A percentile compares a stretch with the other conserved stretches of the same genome.
Conservation (phyloP, 2,888 invertebrate genomes). For the Pediacus dermestoides region DNA sequence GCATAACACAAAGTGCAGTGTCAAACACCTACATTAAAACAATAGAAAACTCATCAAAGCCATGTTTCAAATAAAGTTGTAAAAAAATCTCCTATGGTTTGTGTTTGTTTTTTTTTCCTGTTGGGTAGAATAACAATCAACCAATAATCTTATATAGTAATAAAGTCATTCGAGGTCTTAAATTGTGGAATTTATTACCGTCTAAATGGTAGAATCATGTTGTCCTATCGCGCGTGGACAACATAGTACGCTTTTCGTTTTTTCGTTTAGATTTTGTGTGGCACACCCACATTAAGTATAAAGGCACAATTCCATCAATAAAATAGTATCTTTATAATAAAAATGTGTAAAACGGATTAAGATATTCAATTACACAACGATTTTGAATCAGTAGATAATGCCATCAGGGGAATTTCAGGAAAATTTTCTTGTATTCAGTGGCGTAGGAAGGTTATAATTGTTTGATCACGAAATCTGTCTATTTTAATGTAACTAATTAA, state of each 20-base stretch:
- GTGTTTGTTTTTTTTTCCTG: neutral
- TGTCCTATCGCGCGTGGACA: slow-evolving; percentile 20
- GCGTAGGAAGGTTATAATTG: no score
- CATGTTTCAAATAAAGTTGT: slow-evolving; percentile 15
- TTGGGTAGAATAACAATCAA: slow-evolving; percentile 5
- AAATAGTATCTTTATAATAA: slow-evolving; percentile 9
- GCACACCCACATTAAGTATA: slow-evolving; percentile 21
- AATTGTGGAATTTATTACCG: slow-evolving; percentile 31
- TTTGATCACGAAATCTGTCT: no score
- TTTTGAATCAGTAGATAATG: no score
- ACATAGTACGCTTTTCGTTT: slow-evolving; percentile 14
- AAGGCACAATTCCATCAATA: slow-evolving; percentile 13
- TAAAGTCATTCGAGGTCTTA: slow-evolving; percentile 31
- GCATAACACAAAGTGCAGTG: no score
- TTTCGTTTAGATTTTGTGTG: slow-evolving; percentile 19
- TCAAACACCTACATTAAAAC: slow-evolving; percentile 6
- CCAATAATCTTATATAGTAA: slow-evolving; percentile 19
- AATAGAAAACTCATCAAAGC: slow-evolving; percentile 3
- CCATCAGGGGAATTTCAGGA: no score
- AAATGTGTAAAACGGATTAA: slow-evolving; percentile 5
- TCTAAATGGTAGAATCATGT: slow-evolving; percentile 34
- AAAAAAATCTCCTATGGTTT: slow-evolving; percentile 8
- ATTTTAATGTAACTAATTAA: no score
- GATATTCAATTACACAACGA: slow-evolving; percentile 1
- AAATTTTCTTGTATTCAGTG: no score